phyloP scores from a whole-genome alignment of 2,888 invertebrate genomes.

The Apamea sordens region DNA sequence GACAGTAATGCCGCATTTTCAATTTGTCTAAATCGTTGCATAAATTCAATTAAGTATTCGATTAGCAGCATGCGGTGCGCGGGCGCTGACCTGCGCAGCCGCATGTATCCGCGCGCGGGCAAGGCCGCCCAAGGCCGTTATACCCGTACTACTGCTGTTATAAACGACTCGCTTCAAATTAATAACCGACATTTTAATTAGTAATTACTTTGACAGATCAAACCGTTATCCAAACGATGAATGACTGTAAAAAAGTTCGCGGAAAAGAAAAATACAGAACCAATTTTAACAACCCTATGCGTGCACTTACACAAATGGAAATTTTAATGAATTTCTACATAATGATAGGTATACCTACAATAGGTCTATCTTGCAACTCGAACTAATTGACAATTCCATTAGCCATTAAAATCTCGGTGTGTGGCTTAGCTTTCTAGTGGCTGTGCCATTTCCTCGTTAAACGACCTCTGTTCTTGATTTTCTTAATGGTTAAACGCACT shows the following conservation, averaged over 20 bases:
- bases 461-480: conserved; percentile 36
- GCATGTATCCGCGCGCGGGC: conserved; percentile 75
- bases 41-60: conserved; percentile 70
- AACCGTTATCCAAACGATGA: not conserved
- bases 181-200: conserved; percentile 55
- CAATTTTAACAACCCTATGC: conserved; percentile 14
- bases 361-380: conserved; percentile 8
- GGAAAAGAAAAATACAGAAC: conserved; percentile 1
- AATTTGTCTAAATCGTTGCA: conserved; percentile 61
- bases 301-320: conserved; percentile 23
- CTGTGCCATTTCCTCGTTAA: conserved; percentile 46
- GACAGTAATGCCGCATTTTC: conserved; percentile 47
- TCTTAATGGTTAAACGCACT: conserved; percentile 22
- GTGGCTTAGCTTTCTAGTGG: conserved; percentile 44
- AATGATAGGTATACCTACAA: conserved; percentile 4
- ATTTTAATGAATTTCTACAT: conserved; percentile 24
- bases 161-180: conserved; percentile 56
- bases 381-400: conserved; percentile 55
- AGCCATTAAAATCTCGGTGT: conserved; percentile 52
- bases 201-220: conserved; percentile 21
- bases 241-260: not conserved
- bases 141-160: conserved; percentile 69
- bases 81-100: conserved; percentile 73
- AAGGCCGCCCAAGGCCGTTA: conserved; percentile 89
- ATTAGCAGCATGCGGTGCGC: conserved; percentile 69